phyloP scores from a whole-genome alignment of 2,113 vertebrate genomes.

The Podarcis muralis region DNA sequence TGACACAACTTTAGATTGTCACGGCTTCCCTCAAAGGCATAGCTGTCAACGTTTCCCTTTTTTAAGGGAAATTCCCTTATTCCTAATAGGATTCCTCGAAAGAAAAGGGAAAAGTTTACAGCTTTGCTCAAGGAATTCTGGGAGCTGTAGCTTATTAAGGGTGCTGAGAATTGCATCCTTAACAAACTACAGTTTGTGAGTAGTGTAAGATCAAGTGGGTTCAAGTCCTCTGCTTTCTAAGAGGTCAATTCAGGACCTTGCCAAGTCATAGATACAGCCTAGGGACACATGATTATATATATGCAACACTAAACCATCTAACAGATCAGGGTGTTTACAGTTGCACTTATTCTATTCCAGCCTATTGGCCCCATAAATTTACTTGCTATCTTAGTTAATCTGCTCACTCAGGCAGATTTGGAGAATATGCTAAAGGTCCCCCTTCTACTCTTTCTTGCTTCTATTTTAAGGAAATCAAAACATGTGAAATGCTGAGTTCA shows the following conservation, averaged over 20 bases:
- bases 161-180: no score
- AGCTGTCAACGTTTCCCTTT: no score
- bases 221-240: neutral
- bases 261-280: neutral
- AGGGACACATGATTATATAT: neutral
- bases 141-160: no score
- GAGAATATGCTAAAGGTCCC: neutral
- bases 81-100: no score
- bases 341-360: neutral
- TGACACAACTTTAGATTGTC: no score
- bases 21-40: no score
- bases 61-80: no score
- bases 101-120: no score
- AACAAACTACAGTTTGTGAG: neutral
- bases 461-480: constrained; percentile 13
- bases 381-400: neutral
- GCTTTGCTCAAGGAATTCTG: no score
- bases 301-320: neutral
- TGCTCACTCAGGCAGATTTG: neutral
- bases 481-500: neutral
- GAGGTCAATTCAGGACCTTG: neutral
- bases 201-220: neutral
- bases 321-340: neutral
- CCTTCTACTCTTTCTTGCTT: constrained; percentile 11
- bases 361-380: neutral